Percentiles rank a stretch among this genome's conserved stretches.
Evolutionary conservation across 2,888 invertebrate genomes (phyloP).

Genomic region (Scaptomyza tumidula): DNA sequence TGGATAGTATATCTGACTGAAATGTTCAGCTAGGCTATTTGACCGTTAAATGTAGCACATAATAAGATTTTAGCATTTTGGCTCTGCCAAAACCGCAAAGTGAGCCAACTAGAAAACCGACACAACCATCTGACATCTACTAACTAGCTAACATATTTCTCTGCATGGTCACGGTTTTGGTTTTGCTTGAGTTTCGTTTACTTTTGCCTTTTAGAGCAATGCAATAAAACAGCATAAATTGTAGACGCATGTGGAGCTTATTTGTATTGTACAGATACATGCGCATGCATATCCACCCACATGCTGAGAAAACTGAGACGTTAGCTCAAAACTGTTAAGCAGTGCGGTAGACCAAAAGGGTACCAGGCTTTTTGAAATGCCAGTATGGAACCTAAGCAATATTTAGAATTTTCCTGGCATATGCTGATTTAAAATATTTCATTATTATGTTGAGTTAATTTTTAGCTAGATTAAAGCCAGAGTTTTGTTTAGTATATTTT

Average conservation of each 20-base stretch:
- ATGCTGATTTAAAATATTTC: background rate
- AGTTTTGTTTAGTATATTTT: background rate
- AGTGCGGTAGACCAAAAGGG: conserved; percentile 22
- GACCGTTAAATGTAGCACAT: conserved; percentile 78
- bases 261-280: conserved; percentile 52
- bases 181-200: conserved; percentile 37
- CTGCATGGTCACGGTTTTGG: conserved; percentile 39
- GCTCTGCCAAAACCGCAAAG: conserved; percentile 12
- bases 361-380: background rate
- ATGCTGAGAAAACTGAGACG: background rate
- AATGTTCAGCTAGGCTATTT: conserved; percentile 60
- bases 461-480: background rate
- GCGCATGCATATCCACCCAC: background rate
- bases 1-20: conserved; percentile 40
- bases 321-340: background rate
- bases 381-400: background rate
- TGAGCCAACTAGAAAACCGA: conserved; percentile 5
- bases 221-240: conserved; percentile 78
- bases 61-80: conserved; percentile 63
- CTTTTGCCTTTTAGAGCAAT: conserved; percentile 66
- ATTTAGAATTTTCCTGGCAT: background rate
- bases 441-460: too few relatives aligned
- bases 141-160: conserved; percentile 1
- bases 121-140: conserved; percentile 6
- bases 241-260: conserved; percentile 74